Conservation (phyloP, 1,140 invertebrate genomes). For the Dreissena rostriformis region DNA sequence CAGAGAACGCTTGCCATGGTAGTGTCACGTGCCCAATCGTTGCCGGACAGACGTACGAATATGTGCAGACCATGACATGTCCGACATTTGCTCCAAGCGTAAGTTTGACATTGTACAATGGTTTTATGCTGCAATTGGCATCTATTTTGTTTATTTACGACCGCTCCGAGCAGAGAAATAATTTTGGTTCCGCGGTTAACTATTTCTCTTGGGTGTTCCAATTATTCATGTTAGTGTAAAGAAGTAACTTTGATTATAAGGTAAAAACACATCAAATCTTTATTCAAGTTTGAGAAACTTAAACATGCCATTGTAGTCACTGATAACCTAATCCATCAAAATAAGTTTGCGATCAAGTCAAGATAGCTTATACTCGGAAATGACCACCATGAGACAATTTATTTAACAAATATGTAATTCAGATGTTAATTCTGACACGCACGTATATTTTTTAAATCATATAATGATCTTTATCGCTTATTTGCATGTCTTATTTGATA, state of each 20-base stretch:
- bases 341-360: no score
- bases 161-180: not conserved
- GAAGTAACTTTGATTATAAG: not conserved
- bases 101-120: not conserved
- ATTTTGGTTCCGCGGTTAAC: no score
- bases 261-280: not conserved
- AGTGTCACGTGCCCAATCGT: conserved; percentile 27
- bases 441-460: no score
- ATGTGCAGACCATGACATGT: conserved; percentile 33
- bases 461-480: not conserved
- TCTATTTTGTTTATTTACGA: not conserved
- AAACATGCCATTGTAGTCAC: no score
- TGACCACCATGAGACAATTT: no score
- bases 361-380: no score
- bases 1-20: conserved; percentile 25
- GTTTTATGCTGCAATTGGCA: not conserved
- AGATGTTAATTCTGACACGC: no score
- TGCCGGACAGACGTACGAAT: conserved; percentile 23
- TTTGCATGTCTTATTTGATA: not conserved
- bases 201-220: not conserved
- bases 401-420: no score
- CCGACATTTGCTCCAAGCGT: conserved; percentile 40
- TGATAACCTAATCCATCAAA: no score
- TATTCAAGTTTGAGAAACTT: not conserved
- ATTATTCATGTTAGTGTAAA: not conserved